phyloP scores from a whole-genome alignment of 2,113 vertebrate species.

The Perca fluviatilis region DNA sequence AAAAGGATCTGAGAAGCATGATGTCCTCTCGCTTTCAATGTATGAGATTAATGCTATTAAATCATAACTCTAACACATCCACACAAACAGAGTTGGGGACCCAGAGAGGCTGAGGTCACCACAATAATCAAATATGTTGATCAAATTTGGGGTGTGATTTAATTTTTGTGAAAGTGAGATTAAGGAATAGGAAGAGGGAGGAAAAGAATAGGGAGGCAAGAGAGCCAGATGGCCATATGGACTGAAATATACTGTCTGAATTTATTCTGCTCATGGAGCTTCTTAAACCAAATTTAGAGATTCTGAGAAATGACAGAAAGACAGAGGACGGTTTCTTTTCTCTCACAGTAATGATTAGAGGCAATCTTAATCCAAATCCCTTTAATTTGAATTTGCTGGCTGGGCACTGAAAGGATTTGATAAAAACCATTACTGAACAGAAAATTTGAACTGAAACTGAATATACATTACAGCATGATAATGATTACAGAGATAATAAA shows the following conservation, averaged over 20 bases:
- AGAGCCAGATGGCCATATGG: background rate
- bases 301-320: background rate
- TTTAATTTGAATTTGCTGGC: slow-evolving; percentile 20
- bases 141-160: background rate
- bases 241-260: slow-evolving; percentile 8
- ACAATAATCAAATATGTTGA: slow-evolving; percentile 11
- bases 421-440: background rate
- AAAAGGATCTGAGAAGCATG: background rate
- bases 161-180: background rate
- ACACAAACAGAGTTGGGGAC: background rate
- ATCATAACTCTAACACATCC: background rate
- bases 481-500: background rate
- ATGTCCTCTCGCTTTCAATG: background rate
- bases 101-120: background rate
- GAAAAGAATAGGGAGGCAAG: background rate
- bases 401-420: background rate
- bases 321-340: background rate
- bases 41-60: background rate
- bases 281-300: slow-evolving; percentile 4
- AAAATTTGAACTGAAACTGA: slow-evolving; percentile 14
- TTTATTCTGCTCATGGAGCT: background rate
- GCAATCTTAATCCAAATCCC: slow-evolving; percentile 41
- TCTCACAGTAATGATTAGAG: background rate
- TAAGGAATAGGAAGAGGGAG: background rate
- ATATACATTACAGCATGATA: background rate